A percentile compares a stretch with the other conserved stretches of the same genome.
These are phyloP conservation scores for Plectrocnemia conspersa DNA, from an alignment of 1,140 invertebrate species.

Conservation along the genomic window DNA sequence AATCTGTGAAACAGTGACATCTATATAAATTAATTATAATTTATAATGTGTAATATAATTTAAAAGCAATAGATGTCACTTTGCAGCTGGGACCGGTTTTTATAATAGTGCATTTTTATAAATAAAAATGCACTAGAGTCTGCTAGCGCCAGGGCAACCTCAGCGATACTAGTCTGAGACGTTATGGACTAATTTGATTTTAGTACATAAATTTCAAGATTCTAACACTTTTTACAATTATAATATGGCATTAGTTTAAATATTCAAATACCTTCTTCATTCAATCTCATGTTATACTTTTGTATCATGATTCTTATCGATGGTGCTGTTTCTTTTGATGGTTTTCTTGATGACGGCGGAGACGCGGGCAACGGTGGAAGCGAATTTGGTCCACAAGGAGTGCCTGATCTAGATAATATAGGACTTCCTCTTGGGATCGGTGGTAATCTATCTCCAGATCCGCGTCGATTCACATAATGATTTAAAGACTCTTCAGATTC, in stretches of 20 bases:
- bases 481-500: conserved; percentile 32
- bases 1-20: too few relatives aligned
- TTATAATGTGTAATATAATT: too few relatives aligned
- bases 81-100: too few relatives aligned
- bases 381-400: conserved; percentile 37
- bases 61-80: too few relatives aligned
- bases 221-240: too few relatives aligned
- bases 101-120: too few relatives aligned
- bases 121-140: too few relatives aligned
- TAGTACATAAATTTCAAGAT: too few relatives aligned
- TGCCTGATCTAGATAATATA: conserved; percentile 41
- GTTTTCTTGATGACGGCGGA: conserved; percentile 52
- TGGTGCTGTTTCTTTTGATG: conserved; percentile 58
- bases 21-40: too few relatives aligned
- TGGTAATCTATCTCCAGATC: conserved; percentile 29
- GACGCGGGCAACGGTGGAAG: conserved; percentile 51
- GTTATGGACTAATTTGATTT: too few relatives aligned
- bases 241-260: background rate
- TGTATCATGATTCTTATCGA: conserved; percentile 64
- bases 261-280: conserved; percentile 48
- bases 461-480: conserved; percentile 28
- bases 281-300: conserved; percentile 58
- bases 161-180: too few relatives aligned
- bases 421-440: conserved; percentile 32
- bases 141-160: too few relatives aligned